Evolutionary conservation across 2,888 invertebrate species (phyloP), one percentile per base, ranked within the genome.

Genomic region (Nudaria mundana): DNA sequence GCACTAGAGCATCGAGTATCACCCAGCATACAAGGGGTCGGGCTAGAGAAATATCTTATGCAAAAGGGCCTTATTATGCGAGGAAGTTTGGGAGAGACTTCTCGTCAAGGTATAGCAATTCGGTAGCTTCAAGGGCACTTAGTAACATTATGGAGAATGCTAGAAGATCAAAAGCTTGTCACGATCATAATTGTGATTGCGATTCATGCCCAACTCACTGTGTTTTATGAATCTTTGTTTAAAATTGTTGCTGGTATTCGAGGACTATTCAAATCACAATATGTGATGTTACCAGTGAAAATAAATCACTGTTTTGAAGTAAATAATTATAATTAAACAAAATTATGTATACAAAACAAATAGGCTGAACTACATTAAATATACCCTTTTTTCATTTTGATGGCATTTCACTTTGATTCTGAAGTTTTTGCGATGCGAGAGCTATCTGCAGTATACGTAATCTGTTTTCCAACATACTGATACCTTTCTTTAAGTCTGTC

Each of bases 371-470:
- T 12, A 36, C 28, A 34, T n/a, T n/a, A n/a, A n/a, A n/a, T n/a
- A n/a, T n/a, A n/a, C n/a, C n/a, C n/a, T n/a, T n/a, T n/a, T n/a
- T n/a, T n/a, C n/a, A n/a, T n/a, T n/a, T n/a, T n/a, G n/a, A n/a
- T n/a, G n/a, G n/a, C n/a, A n/a, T n/a, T n/a, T n/a, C n/a, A n/a
- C n/a, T n/a, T n/a, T n/a, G n/a, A n/a, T n/a, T 54, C 23, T 70
- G 61, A 31, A 85, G 38, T 44, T 80, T 78, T 47, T 56, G 46
- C 0, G 87, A 81, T 0, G 71, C 52, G 13, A 87, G 47, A 0
- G 87, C 80, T 2, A 84, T 84, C 28, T 81, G 76, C 25, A 85
- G 80, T 23, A 88, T 76, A 20, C 69, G 81, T 0, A 62, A 53
- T 18, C 84, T 63, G 30, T 81, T 86, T 3, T 81, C 75, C 29